Base-by-base conservation (phyloP, 1,140 invertebrate genomes). In the Drosophila kanapiae region DNA sequence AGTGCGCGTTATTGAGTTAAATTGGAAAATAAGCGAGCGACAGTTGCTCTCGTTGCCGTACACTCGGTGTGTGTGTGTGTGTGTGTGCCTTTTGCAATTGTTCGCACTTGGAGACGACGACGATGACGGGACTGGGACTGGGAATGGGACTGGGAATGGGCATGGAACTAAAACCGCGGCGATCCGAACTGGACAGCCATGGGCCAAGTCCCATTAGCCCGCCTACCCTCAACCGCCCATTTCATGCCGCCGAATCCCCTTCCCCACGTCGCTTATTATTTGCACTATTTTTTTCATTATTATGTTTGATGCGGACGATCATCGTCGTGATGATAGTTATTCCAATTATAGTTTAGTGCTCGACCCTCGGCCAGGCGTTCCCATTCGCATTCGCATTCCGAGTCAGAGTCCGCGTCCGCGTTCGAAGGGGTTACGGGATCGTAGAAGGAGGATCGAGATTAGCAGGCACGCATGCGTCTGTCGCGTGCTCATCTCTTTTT, bases 1-100 rank as follows among this genome's bases (percentile, higher is more conserved):
- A 72, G 78, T 65, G 68, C 82, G 78, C 78, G 85, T 90, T 90
- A 90, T 90, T 90, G 85, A 90, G 85, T 90, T 90, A 90, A 90
- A 90, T 90, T 90, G 86, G 72, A 90, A 90, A 90, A 90, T 90
- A 90, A 90, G 85, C 85, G 78, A 80, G 78, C 85, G 78, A 88
- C 85, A 90, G 69, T 81, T 84, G 53, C 59, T 49, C 72, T 69
- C 65, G 68, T 59, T 65, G 64, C 60, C 60, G 69, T 48, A 67
- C 23, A 23, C 23, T 23, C 23, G 23, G 23, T 23, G 23, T 23
- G 23, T 23, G 64, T 2, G n/a, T 58, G 48, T 40, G 29, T 64
- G 29, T 80, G 65, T 42, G 65, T 62, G 47, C 49, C 64, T 68
- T 75, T 60, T 56, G 63, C 83, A 86, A 86, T 86, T 87, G 83